phyloP scores from a whole-genome alignment of 2,888 invertebrate species.

The Merodon equestris region DNA sequence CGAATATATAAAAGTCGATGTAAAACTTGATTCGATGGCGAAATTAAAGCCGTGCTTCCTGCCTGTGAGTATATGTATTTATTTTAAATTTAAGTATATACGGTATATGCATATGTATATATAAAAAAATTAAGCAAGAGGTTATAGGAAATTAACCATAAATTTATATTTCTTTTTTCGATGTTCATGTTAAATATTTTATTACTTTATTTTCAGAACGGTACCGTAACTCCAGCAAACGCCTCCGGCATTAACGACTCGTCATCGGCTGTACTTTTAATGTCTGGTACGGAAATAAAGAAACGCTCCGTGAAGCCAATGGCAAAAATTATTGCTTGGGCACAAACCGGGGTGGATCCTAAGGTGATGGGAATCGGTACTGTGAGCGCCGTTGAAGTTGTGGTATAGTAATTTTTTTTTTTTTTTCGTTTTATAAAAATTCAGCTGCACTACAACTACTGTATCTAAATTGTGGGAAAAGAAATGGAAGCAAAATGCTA shows the following conservation, averaged over 20 bases:
- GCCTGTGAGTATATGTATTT: constrained; percentile 78
- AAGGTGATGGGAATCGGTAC: constrained; percentile 89
- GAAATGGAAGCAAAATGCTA: no score
- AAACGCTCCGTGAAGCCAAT: constrained; percentile 82
- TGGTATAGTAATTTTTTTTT: constrained; percentile 80
- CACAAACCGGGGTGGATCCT: constrained; percentile 89
- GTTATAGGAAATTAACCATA: no score
- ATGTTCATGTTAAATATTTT: no score
- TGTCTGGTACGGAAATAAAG: constrained; percentile 82
- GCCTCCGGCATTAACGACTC: constrained; percentile 93
- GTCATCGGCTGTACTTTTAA: constrained; percentile 90
- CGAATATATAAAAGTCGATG: constrained; percentile 84
- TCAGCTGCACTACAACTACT: no score
- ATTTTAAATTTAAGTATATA: no score
- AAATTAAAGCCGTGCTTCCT: constrained; percentile 84
- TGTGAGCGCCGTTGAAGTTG: constrained; percentile 84
- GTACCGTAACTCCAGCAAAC: constrained; percentile 89
- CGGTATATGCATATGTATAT: no score
- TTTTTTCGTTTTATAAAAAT: no score
- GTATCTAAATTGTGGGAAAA: no score
- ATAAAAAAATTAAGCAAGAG: no score
- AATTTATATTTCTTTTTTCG: no score
- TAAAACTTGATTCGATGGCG: constrained; percentile 82
- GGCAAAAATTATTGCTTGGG: constrained; percentile 87
- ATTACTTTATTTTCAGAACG: constrained; percentile 78